These are phyloP conservation scores for Aphidoletes aphidimyza DNA, from an alignment of 2,888 invertebrate species.

Conservation along the genomic window DNA sequence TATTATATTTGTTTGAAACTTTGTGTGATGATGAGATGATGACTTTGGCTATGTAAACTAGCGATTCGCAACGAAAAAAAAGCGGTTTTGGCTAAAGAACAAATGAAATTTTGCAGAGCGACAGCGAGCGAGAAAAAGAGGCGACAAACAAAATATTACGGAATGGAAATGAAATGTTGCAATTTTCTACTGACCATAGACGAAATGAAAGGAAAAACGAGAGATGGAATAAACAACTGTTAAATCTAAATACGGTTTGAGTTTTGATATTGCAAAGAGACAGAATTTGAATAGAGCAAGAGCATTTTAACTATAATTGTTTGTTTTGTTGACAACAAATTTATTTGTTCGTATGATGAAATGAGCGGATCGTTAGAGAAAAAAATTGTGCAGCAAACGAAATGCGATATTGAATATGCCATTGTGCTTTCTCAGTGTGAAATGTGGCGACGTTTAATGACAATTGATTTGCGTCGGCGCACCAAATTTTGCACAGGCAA, in stretches of 20 bases:
- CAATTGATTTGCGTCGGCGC: conserved; percentile 19
- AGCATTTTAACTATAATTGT: too few relatives aligned
- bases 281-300: too few relatives aligned
- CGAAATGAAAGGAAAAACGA: background rate
- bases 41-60: conserved; percentile 12
- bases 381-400: too few relatives aligned
- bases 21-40: conserved; percentile 47
- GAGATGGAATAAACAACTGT: background rate
- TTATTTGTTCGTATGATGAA: too few relatives aligned
- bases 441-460: background rate
- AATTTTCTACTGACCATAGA: background rate
- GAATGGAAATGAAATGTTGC: background rate
- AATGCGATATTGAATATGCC: too few relatives aligned
- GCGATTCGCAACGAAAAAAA: background rate
- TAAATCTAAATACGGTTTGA: too few relatives aligned
- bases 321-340: too few relatives aligned
- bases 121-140: conserved; percentile 11
- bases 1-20: background rate
- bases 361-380: too few relatives aligned
- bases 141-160: conserved; percentile 6
- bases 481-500: background rate
- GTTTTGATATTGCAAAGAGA: too few relatives aligned
- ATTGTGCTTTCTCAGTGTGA: background rate
- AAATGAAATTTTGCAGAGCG: too few relatives aligned
- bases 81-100: background rate